These are phyloP conservation scores for rat (Rattus norvegicus) DNA, from an alignment of 2,113 vertebrate genomes.

Conservation along the genomic window DNA sequence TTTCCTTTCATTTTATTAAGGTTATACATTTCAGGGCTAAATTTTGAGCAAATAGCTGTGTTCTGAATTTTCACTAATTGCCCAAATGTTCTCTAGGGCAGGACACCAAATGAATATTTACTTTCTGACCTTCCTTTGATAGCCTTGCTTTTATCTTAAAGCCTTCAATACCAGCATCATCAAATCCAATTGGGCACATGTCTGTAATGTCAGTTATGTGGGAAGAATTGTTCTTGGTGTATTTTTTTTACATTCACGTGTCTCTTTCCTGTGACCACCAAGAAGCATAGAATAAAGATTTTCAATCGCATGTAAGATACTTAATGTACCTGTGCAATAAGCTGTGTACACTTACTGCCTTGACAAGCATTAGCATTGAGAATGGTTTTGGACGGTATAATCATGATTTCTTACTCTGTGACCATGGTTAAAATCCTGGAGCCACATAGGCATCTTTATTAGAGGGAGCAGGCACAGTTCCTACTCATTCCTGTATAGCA, in stretches of 20 bases:
- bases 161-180: not conserved
- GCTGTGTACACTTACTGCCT: not conserved
- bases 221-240: not conserved
- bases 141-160: not conserved
- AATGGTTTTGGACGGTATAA: not conserved
- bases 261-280: not conserved
- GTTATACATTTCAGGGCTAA: slow-evolving; percentile 30
- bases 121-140: not conserved
- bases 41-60: slow-evolving; percentile 1
- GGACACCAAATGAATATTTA: slow-evolving; percentile 24
- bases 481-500: slow-evolving; percentile 3
- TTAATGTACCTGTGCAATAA: not conserved
- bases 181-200: no score
- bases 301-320: not conserved
- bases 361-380: not conserved
- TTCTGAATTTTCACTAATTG: slow-evolving; percentile 47
- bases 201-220: no score
- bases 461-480: not conserved
- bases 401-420: not conserved
- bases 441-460: not conserved
- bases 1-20: slow-evolving; percentile 53
- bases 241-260: not conserved
- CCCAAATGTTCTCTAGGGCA: slow-evolving; percentile 10
- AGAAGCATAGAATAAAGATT: not conserved
- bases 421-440: not conserved